Conservation (phyloP, 1,140 invertebrate genomes). For the Aleiodes sp. region DNA sequence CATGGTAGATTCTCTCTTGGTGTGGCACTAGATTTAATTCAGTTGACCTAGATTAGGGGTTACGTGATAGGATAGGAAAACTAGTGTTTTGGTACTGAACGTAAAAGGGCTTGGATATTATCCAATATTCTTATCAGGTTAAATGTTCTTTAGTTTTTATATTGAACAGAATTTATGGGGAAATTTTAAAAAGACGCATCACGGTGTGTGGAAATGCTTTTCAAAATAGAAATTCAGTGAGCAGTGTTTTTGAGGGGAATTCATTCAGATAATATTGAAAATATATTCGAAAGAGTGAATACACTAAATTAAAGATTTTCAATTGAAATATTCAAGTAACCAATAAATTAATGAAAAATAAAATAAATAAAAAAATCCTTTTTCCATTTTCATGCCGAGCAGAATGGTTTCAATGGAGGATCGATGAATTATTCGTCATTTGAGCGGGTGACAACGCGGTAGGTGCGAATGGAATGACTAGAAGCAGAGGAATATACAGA, state of each 20-base stretch:
- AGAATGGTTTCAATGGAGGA: slow-evolving; percentile 12
- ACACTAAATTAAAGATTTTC: too few species aligned
- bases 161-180: background rate
- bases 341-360: too few species aligned
- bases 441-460: slow-evolving; percentile 21
- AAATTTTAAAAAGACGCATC: too few species aligned
- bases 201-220: too few species aligned
- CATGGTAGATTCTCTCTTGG: slow-evolving; percentile 5
- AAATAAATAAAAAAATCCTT: background rate
- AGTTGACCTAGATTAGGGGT: slow-evolving; percentile 48
- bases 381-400: background rate
- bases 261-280: too few species aligned
- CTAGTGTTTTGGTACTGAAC: background rate
- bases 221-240: too few species aligned
- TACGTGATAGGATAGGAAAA: slow-evolving; percentile 41
- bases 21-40: slow-evolving; percentile 47
- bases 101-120: background rate
- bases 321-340: too few species aligned
- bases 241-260: too few species aligned
- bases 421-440: slow-evolving; percentile 34
- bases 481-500: background rate
- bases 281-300: too few species aligned
- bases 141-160: too few species aligned
- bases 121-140: background rate
- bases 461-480: slow-evolving; percentile 20